These are phyloP conservation scores for Sebastes flavidus DNA, from an alignment of 2,797 vertebrate genomes.

Conservation along the genomic window DNA sequence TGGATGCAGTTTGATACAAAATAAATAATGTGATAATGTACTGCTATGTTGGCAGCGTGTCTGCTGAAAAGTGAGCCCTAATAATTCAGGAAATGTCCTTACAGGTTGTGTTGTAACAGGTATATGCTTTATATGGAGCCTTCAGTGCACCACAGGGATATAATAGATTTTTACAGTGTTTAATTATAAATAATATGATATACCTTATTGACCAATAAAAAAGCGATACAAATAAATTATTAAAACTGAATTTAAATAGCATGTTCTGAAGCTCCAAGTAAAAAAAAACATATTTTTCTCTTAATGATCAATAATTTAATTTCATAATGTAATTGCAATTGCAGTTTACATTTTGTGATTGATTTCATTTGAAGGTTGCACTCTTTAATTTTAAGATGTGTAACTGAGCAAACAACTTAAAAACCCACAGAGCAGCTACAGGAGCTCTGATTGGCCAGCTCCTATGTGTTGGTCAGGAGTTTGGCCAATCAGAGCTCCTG, in stretches of 20 bases:
- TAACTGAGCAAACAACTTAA: not conserved
- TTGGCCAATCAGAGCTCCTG: not conserved
- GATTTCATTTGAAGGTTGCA: not conserved
- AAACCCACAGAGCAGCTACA: not conserved
- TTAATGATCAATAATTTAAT: not conserved
- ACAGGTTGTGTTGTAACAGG: not conserved
- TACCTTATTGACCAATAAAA: too few species aligned
- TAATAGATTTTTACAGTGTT: not conserved
- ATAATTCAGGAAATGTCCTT: not conserved
- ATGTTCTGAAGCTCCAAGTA: too few species aligned
- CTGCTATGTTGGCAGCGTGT: not conserved
- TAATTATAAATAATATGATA: not conserved
- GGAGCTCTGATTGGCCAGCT: not conserved
- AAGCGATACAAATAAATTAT: accelerated
- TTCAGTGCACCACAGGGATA: not conserved
- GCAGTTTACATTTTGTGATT: not conserved
- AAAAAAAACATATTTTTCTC: not conserved
- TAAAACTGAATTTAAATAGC: not conserved
- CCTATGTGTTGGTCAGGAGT: not conserved
- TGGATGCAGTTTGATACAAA: not conserved
- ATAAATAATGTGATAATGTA: not conserved
- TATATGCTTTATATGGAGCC: not conserved
- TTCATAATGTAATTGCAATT: not conserved
- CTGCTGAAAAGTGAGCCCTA: not conserved
- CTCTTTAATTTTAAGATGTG: not conserved